Base-by-base conservation (phyloP, 64 coral and sea anemone genomes). In the Anthopleura sola region DNA sequence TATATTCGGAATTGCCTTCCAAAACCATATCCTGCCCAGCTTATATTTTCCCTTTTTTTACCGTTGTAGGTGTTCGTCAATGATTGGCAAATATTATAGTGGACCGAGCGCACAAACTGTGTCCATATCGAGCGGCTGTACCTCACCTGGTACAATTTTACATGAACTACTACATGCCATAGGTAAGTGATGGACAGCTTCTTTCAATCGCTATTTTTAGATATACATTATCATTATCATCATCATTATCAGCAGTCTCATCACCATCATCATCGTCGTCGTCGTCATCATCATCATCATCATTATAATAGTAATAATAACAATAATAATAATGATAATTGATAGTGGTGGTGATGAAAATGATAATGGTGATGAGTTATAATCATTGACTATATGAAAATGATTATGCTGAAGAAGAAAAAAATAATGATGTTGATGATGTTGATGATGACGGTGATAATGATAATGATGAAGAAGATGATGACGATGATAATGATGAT, bases 61-160 rank as follows among this genome's bases (percentile, higher is more conserved):
- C 36, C 37, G n/a, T 78, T 55, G 50, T 49, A 91, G 92, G 36
- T 93, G 92, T 37, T 86, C 92, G 0, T 93, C 92, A 34, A 93
- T 36, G 77, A 58, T 93, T 14, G 92, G 92, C 3, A 86, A 69
- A 37, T 38, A 16, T 19, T 89, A 93, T 58, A 50, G 5, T 24
- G 3, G 10, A 15, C 5, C 76, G 28, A 78, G 77, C 1, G 15
- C 17, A 3, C 88, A 90, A 24, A 28, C 1, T 24, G 50, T 90
- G 58, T 90, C 88, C 11, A 15, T 90, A 28, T 66, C 13, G 2
- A 9, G 33, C 3, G 55, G 50, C 29, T 90, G 88, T 44, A 85
- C 85, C 37, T 34, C 17, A 7, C 64, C 75, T 17, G 40, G 49
- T 1, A 85, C 49, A 21, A 90, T 90, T 36, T 5, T 90, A n/a